A percentile compares a stretch with the other conserved stretches of the same genome.
Evolutionary conservation across 2,888 invertebrate species (phyloP).

Genomic region (Tetanocera ferruginea): DNA sequence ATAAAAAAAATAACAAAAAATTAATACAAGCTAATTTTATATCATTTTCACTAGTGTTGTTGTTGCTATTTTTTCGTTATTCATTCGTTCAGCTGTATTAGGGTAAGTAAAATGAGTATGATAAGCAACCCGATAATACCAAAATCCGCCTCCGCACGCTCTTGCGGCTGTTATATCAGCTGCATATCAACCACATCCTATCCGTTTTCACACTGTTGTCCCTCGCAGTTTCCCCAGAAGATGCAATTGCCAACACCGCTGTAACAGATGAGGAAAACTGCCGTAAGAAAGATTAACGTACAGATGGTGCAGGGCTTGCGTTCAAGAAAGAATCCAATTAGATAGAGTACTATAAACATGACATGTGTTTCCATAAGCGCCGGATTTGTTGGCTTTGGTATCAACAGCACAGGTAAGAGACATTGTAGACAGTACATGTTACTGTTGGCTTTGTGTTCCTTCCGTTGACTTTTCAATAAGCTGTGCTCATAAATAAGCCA

Average conservation of each 20-base stretch:
- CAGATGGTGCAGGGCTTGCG: conserved; percentile 98
- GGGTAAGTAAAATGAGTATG: conserved; percentile 42
- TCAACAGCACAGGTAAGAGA: conserved; percentile 95
- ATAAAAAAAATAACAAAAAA: neutral
- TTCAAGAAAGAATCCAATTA: conserved; percentile 97
- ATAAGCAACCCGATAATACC: conserved; percentile 47
- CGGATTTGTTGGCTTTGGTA: conserved; percentile 98
- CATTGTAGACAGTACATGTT: conserved; percentile 97
- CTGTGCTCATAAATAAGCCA: no score
- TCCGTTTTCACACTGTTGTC: conserved; percentile 73
- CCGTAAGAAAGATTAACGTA: conserved; percentile 92
- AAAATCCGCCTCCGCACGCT: conserved; percentile 34
- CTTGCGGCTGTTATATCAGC: neutral
- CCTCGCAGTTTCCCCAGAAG: conserved; percentile 90
- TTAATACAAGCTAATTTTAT: neutral
- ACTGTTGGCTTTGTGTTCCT: no score
- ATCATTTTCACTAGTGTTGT: neutral
- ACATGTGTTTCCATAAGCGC: conserved; percentile 95
- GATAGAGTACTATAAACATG: conserved; percentile 96
- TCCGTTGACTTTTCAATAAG: no score
- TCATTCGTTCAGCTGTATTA: conserved; percentile 29
- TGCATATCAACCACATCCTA: conserved; percentile 48
- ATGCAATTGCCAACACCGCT: conserved; percentile 96
- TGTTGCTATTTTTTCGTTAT: neutral
- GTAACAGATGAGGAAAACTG: conserved; percentile 95